Base-by-base conservation (phyloP, 2,113 vertebrate genomes). In the Tretioscincus oriximinensis region DNA sequence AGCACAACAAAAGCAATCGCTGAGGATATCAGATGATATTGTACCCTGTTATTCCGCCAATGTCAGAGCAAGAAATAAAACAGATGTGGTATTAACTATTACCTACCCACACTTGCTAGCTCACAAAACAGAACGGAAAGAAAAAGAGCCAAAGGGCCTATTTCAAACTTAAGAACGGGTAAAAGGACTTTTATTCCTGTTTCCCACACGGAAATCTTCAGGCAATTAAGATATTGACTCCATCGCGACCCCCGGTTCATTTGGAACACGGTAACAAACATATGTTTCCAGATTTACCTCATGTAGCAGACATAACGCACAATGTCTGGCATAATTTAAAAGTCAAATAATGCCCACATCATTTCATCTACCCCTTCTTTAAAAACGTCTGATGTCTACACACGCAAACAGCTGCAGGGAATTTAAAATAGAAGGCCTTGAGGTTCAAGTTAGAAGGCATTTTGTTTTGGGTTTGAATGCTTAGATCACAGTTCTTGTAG, bases 21-120 rank as follows among this genome's bases (percentile, higher is more conserved):
- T 73, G 79, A 0, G 1, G 88, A 68, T 84, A 87, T 70, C 65
- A 84, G 75, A 81, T 76, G 47, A 90, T 83, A 83, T 80, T 1
- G 8, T 81, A 77, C 76, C 68, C 83, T 79, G 81, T 88, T 85
- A 88, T 75, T 91, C 75, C 65, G 81, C 88, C 90, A 87, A 41
- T 82, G 85, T 90, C 78, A 80, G 78, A 84, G 54, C 77, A 8
- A 82, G 80, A 86, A 91, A 74, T 1, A 1, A 9, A 90, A 79
- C 91, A 92, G 88, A 90, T 91, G 91, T 80, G 69, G 12, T 74
- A 78, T 91, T 92, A 92, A 92, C 88, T 83, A 64, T 89, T 90
- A 80, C 86, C 76, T 89, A 78, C 61, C 47, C 67, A 29, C 20
- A 63, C 49, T 75, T 65, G 41, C 66, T 16, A 73, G 9, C 71